Conservation (phyloP, 2,888 invertebrate genomes). For the Tetrapedia diversipes region DNA sequence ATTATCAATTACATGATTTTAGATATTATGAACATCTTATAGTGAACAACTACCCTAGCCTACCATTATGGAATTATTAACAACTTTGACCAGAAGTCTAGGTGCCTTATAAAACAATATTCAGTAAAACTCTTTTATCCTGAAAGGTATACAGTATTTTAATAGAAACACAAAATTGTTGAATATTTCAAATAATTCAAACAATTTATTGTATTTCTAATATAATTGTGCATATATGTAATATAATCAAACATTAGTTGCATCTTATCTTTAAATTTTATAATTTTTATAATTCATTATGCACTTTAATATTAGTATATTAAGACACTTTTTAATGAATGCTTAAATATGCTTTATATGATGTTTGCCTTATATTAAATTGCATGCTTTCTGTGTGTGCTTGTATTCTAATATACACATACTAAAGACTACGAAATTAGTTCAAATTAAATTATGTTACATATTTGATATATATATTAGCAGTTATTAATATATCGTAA, state of each 20-base stretch:
- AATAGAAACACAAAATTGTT: slow-evolving; percentile 37
- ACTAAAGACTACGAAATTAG: slow-evolving; percentile 46
- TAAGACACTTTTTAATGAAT: slow-evolving; percentile 33
- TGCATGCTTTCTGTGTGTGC: slow-evolving; percentile 33
- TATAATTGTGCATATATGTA: slow-evolving; percentile 26
- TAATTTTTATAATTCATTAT: slow-evolving; percentile 20
- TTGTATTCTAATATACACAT: slow-evolving; percentile 38
- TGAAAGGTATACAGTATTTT: slow-evolving; percentile 38
- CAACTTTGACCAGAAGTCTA: slow-evolving; percentile 41
- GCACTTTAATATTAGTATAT: slow-evolving; percentile 17
- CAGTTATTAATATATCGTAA: slow-evolving; percentile 10
- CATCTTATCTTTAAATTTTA: slow-evolving; percentile 30
- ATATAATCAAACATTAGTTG: slow-evolving; percentile 32
- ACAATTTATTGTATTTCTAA: slow-evolving; percentile 30
- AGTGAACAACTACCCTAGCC: slow-evolving; percentile 51
- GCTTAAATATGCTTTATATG: slow-evolving; percentile 33
- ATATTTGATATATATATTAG: slow-evolving; percentile 13
- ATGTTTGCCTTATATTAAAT: slow-evolving; percentile 38
- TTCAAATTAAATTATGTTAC: slow-evolving; percentile 28
- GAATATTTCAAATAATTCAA: slow-evolving; percentile 27
- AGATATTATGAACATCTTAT: slow-evolving; percentile 55
- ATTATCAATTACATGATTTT: slow-evolving; percentile 61
- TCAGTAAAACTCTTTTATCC: slow-evolving; percentile 39
- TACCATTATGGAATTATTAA: slow-evolving; percentile 31
- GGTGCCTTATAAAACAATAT: slow-evolving; percentile 47